These are phyloP conservation scores for Panthera leo DNA, from an alignment of 2,113 vertebrate species.

Conservation along the genomic window DNA sequence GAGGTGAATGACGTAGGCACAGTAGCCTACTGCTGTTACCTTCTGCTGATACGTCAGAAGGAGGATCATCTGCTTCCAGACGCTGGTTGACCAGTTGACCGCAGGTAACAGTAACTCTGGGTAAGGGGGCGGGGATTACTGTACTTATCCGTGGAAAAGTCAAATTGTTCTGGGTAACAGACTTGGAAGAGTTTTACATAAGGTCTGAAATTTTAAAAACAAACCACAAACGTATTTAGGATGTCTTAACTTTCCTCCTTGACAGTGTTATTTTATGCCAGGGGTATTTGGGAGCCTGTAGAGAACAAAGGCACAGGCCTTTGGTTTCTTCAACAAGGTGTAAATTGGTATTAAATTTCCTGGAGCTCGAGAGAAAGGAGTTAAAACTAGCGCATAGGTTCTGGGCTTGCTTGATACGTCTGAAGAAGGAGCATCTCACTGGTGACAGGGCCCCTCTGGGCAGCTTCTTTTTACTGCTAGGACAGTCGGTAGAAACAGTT, in stretches of 20 bases:
- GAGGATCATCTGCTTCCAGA: not conserved
- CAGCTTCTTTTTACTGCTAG: not conserved
- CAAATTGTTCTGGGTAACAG: not conserved
- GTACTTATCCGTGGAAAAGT: not conserved
- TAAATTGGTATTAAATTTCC: not conserved
- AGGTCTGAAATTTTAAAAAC: not conserved
- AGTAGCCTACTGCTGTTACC: not conserved
- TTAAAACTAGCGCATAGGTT: not conserved
- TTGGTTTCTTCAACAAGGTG: not conserved
- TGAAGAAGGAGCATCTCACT: not conserved
- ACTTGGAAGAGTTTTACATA: not conserved
- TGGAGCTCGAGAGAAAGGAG: not conserved
- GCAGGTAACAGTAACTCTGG: not conserved
- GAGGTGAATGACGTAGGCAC: not conserved
- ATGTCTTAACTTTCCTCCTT: not conserved
- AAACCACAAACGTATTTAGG: not conserved
- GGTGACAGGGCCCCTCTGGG: not conserved
- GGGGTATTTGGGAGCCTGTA: not conserved
- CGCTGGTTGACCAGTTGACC: not conserved
- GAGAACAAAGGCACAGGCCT: not conserved
- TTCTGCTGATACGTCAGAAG: not conserved
- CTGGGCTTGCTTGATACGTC: not conserved
- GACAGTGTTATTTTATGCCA: not conserved
- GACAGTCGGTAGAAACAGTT: not conserved
- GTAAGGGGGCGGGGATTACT: not conserved